These are phyloP conservation scores for Eilema depressum DNA, from an alignment of 2,888 invertebrate species.

Conservation along the genomic window DNA sequence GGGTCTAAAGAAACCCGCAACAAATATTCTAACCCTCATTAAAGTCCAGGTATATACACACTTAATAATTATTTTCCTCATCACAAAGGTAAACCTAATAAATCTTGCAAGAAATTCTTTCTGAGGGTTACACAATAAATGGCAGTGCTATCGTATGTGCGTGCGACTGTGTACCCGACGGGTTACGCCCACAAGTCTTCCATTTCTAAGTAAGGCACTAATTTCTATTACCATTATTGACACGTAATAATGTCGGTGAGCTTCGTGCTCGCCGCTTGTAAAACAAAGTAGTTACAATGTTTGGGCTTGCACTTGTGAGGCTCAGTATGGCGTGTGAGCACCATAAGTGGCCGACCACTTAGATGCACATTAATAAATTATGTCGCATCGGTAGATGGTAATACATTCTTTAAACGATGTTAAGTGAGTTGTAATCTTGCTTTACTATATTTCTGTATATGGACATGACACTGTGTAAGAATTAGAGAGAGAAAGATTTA, in stretches of 20 bases:
- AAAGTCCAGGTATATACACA: conserved; percentile 27
- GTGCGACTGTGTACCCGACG: conserved; percentile 33
- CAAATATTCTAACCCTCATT: conserved; percentile 49
- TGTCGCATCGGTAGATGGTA: conserved; percentile 71
- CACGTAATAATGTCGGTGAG: conserved; percentile 69
- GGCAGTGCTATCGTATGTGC: conserved; percentile 43
- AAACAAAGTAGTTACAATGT: conserved; percentile 74
- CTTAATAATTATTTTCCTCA: conserved; percentile 49
- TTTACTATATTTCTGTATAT: conserved; percentile 58
- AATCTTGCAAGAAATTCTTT: conserved; percentile 36
- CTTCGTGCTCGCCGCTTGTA: conserved; percentile 66
- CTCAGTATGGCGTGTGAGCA: conserved; percentile 59
- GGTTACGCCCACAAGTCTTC: conserved; percentile 49
- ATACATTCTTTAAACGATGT: conserved; percentile 70
- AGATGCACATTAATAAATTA: conserved; percentile 73
- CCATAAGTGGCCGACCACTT: conserved; percentile 77
- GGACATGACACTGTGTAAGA: conserved; percentile 33
- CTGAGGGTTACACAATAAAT: conserved; percentile 34
- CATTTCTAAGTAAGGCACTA: conserved; percentile 64
- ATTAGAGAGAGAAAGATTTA: conserved; percentile 13
- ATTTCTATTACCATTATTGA: conserved; percentile 74
- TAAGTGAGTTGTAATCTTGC: conserved; percentile 63
- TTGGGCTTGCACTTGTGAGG: conserved; percentile 59
- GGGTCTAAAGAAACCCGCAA: conserved; percentile 35
- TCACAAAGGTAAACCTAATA: conserved; percentile 32